These are phyloP conservation scores for Embiotoca jacksoni DNA, from an alignment of 2,113 vertebrate genomes.

Conservation along the genomic window DNA sequence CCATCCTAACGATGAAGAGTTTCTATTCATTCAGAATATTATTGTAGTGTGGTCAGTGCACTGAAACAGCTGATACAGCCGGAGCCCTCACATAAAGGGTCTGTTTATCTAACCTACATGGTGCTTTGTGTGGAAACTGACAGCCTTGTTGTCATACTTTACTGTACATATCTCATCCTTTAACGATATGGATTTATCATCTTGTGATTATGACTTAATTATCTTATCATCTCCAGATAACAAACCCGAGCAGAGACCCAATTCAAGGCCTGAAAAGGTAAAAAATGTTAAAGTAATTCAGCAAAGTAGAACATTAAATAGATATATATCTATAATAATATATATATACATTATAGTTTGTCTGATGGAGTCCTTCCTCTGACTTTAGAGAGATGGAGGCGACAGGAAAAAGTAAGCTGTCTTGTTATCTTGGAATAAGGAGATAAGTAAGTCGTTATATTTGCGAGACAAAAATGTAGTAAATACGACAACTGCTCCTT, in stretches of 20 bases:
- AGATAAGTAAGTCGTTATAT: neutral
- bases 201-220: neutral
- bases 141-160: slow-evolving; percentile 27
- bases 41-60: slow-evolving; percentile 20
- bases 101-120: neutral
- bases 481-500: neutral
- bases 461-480: neutral
- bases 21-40: slow-evolving; percentile 13
- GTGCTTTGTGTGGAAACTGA: slow-evolving; percentile 38
- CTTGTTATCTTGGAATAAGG: neutral
- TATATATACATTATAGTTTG: no score
- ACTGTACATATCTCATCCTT: slow-evolving; percentile 31
- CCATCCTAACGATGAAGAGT: slow-evolving; percentile 5
- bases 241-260: neutral
- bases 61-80: slow-evolving; percentile 2
- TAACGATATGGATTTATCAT: slow-evolving; percentile 3
- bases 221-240: slow-evolving; percentile 14
- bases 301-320: no score
- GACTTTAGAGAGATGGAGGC: no score
- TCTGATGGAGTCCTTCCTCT: no score
- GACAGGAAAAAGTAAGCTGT: no score
- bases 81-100: neutral
- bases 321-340: no score
- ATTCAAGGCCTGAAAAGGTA: no score
- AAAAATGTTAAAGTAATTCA: no score